Conservation (phyloP, 1,140 invertebrate species). For the Pristionchus pacificus region DNA sequence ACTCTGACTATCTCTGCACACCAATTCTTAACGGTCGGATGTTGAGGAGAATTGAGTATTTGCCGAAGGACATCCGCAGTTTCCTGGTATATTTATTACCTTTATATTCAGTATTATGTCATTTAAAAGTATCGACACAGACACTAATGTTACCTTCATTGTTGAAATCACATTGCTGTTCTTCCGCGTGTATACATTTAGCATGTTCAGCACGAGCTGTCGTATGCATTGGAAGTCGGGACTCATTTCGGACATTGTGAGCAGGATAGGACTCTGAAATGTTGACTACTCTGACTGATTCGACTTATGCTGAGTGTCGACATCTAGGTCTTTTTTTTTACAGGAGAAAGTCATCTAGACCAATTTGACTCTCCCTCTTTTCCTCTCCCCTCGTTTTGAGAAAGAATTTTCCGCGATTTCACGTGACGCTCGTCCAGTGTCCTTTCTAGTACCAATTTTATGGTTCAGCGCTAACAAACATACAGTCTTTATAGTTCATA, state of each 20-base stretch:
- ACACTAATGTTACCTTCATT: slow-evolving; percentile 35
- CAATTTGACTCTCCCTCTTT: no score
- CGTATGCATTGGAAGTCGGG: slow-evolving; percentile 57
- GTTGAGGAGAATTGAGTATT: slow-evolving; percentile 55
- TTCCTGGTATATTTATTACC: slow-evolving; percentile 13
- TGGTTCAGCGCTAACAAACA: neutral
- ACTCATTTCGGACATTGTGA: slow-evolving; percentile 54
- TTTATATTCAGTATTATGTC: no score
- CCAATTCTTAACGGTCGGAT: slow-evolving; percentile 53
- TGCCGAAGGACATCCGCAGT: slow-evolving; percentile 53
- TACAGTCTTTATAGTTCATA: no score
- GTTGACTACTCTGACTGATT: no score
- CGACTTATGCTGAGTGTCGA: no score
- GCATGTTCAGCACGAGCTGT: slow-evolving; percentile 51
- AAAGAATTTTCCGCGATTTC: no score
- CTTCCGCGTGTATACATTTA: slow-evolving; percentile 48
- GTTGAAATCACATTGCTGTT: slow-evolving; percentile 51
- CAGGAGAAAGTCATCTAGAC: no score
- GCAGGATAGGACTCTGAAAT: slow-evolving; percentile 48
- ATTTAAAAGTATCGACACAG: no score
- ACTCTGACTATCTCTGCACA: slow-evolving; percentile 54
- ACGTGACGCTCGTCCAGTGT: no score
- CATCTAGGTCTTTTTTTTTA: no score
- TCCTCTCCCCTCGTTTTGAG: no score
- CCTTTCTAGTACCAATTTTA: no score